Base-by-base conservation (phyloP, 2,113 vertebrate genomes). In the Cathartes aura region DNA sequence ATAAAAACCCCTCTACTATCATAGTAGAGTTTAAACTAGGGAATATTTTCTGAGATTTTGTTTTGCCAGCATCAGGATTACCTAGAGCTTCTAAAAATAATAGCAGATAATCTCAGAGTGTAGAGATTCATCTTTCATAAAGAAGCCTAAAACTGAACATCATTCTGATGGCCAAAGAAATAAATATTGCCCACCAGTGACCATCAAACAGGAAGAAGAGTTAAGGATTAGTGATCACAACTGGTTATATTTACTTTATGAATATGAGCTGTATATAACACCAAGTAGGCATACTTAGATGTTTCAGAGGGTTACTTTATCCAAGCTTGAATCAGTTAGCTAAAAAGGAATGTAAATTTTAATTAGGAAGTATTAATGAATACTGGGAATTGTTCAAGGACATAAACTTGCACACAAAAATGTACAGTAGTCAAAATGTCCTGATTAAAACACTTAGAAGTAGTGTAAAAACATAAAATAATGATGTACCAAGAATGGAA, bases 361-460 rank as follows among this genome's bases (percentile, higher is more conserved):
- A 93, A 86, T 83, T 92, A 91, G 59, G 45, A 90, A 74, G 17
- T 83, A 83, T 67, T 87, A 83, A 90, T 67, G 84, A 89, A 92
- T 66, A 64, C 62, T 88, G 58, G 74, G 87, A 95, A 82, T 91
- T 91, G 48, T 93, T 96, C 90, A 95, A 93, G 75, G 75, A 70
- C 50, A 40, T 55, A 94, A 93, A 87, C 42, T 83, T 1, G 0
- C 19, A 62, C 1, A 3, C 9, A 70, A 81, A 89, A 81, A 70
- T 13, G 22, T 82, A 20, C 15, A 59, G 19, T 62, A 81, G n/a
- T 93, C 67, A 89, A 90, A 95, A 81, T 76, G 1, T 52, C n/a
- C 63, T 34, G 36, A 62, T 73, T 78, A 94, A 94, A 88, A 55
- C 16, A 58, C 6, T 24, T 36, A 43, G 60, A 92, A n/a, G 16